These are phyloP conservation scores for Corythornis cristatus DNA, from an alignment of 2,113 vertebrate genomes.

Conservation along the genomic window DNA sequence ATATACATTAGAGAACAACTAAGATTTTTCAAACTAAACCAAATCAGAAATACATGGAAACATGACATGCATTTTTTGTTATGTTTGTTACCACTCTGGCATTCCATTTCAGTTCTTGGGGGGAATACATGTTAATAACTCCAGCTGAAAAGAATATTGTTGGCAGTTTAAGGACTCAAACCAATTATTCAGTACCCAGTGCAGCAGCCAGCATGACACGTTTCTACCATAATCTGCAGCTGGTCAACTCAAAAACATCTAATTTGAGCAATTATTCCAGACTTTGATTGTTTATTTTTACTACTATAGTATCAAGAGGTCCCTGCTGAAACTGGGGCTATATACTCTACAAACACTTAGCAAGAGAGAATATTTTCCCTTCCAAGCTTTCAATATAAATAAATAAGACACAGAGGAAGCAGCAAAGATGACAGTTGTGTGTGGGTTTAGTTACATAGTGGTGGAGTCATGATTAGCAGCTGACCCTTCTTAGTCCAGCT, in stretches of 20 bases:
- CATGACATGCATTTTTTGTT: background rate
- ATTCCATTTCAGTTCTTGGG: background rate
- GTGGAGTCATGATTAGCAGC: background rate
- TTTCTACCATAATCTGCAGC: background rate
- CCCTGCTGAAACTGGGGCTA: background rate
- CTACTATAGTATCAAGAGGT: background rate
- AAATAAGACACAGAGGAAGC: background rate
- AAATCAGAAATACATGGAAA: background rate
- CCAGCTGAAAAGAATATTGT: background rate
- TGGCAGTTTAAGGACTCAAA: background rate
- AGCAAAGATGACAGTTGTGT: background rate
- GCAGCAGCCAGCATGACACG: background rate
- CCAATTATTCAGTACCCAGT: background rate
- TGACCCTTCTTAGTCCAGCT: background rate
- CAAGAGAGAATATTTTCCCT: background rate
- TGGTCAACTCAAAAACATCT: slow-evolving; percentile 23
- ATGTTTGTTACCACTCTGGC: background rate
- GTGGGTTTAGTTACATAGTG: background rate
- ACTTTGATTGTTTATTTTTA: slow-evolving; percentile 38
- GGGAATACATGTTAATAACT: background rate
- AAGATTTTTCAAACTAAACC: background rate
- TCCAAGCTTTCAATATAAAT: background rate
- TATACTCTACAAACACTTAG: background rate
- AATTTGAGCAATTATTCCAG: slow-evolving; percentile 34
- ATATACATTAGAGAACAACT: background rate